A percentile compares a stretch with the other conserved stretches of the same genome.
These are phyloP conservation scores for Ecliptopera silaceata DNA, from an alignment of 2,888 invertebrate species.

Conservation along the genomic window DNA sequence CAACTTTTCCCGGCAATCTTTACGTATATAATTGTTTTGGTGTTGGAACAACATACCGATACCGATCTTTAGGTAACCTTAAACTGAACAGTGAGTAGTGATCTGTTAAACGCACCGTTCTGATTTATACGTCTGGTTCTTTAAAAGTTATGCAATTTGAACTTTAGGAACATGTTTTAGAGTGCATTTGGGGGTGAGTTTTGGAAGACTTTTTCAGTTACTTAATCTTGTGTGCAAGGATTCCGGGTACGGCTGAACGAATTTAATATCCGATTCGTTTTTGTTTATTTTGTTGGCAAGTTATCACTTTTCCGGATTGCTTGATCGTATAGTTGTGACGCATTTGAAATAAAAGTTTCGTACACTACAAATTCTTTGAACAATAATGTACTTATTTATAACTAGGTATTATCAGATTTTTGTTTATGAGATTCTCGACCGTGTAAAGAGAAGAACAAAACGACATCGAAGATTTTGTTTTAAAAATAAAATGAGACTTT, in stretches of 20 bases:
- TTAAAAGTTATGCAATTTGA: conserved; percentile 1
- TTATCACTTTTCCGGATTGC: conserved; percentile 23
- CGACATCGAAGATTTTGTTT: not conserved
- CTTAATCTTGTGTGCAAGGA: conserved; percentile 31
- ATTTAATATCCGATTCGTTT: conserved; percentile 33
- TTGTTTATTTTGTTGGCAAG: conserved; percentile 32
- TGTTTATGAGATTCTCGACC: no score
- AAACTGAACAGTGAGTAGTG: conserved; percentile 47
- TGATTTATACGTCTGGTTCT: conserved; percentile 72
- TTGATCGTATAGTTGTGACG: conserved; percentile 8
- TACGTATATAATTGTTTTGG: conserved; percentile 69
- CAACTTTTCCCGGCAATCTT: conserved; percentile 69
- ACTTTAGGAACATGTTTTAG: conserved; percentile 19
- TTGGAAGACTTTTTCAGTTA: conserved; percentile 23
- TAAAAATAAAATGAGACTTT: not conserved
- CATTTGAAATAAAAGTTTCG: no score
- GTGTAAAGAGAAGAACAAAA: no score
- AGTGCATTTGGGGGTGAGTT: conserved; percentile 5
- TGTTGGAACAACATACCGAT: conserved; percentile 58
- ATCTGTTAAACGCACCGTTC: conserved; percentile 64
- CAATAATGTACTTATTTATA: no score
- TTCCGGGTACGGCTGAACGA: conserved; percentile 32
- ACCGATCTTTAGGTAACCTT: conserved; percentile 56
- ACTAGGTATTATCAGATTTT: no score
- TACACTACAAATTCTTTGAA: no score